Base-by-base conservation (phyloP, 2,113 vertebrate species). In the Clupea harengus region DNA sequence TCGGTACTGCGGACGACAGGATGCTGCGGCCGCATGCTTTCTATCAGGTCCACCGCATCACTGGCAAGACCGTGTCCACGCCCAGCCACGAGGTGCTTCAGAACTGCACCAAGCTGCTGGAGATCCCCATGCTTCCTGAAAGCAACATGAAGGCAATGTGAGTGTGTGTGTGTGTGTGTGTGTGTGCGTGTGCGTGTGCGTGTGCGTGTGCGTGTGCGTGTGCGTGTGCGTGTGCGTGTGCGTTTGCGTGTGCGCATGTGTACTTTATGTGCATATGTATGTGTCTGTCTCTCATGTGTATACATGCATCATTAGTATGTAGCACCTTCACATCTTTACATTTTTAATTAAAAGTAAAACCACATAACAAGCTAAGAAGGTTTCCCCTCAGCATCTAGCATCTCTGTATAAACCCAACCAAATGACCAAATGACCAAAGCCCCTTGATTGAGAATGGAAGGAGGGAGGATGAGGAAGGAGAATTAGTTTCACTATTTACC, bases 21-120 rank as follows among this genome's bases (percentile, higher is more conserved):
- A 96, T 99, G 90, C 95, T 99, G 92, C 93, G 98, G 85, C 98
- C 98, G 0, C 98, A 99, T 49, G 98, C 98, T 89, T 99, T 99
- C 96, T 99, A 99, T 95, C 98, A 99, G 96, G 98, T 99, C 82
- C 98, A 99, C 90, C 97, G 98, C 4, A 99, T 99, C 95, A 99
- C 98, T 0, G 98, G 98, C 52, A 99, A 99, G 95, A 99, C 98
- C 0, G 98, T 99, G 86, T 98, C 97, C 88, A 99, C 98, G 32
- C 97, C 96, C 90, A 99, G 98, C 94, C 98, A 99, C 0, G 98
- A 99, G 93, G 96, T 95, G 47, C 90, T 99, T 88, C 95, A 99
- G 91, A 96, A 95, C 92, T 98, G 97, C 94, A 99, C 98, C 95
- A 99, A 99, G 91, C 96, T 99, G 89, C 95, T 99, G 93, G 98